Base-by-base conservation (phyloP, 2,113 vertebrate species). In the Parus major region DNA sequence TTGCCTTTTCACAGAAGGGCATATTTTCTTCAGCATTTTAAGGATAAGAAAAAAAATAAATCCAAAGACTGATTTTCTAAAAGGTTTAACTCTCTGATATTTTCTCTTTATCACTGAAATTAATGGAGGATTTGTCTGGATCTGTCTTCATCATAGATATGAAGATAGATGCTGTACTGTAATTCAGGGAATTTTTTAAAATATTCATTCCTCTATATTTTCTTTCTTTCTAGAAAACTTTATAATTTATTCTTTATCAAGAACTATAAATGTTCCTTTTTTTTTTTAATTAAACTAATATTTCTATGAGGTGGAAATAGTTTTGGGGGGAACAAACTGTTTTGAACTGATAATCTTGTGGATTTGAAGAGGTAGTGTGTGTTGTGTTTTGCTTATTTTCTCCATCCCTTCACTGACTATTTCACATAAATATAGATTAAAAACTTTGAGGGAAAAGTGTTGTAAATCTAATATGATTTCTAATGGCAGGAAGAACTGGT, bases 311-410 rank as follows among this genome's bases (percentile, higher is more conserved):
- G 1, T 19, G 3, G 44, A 86, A 72, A 35, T 4, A 42, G 1
- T 35, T 71, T 61, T 15, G 1, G 1, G 3, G 3, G 5, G 3
- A 28, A 60, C 2, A 57, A 68, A 73, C 35, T 7, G 1, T 41
- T 86, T 73, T 42, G 3, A 81, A 21, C 1, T 12, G 3, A 49
- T 71, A 64, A 47, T 21, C 31, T 15, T 16, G 19, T 3, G 5
- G 3, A 33, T 65, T 69, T 33, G 8, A 42, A 7, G 8, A 0
- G 9, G 4, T 8, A 31, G 5, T 2, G 3, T 19, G 2, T 22
- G 5, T 15, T 79, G 5, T 9, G 10, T 39, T 90, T 52, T 69
- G 2, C 7, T 70, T 46, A 3, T 53, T 79, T 78, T 35, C 22
- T 31, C 9, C 3, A 44, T 64, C 79, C 7, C 5, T 76, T 46